Evolutionary conservation across 2,797 vertebrate genomes (phyloP).

Genomic region (Macropus fuliginosus): DNA sequence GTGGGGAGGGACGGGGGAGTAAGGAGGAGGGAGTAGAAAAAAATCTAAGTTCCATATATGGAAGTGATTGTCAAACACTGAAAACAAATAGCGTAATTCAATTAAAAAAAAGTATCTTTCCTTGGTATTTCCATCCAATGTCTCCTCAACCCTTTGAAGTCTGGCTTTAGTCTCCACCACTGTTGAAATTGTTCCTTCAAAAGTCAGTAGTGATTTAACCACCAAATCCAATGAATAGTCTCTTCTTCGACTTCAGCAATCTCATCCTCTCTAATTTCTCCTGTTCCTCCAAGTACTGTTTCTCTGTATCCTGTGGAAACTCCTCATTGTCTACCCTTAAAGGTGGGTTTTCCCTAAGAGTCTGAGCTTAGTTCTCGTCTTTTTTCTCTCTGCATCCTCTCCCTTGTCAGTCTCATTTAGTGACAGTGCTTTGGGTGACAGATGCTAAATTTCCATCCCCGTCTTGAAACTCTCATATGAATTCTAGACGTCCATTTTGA

Average conservation of each 20-base stretch:
- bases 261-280: neutral
- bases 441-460: neutral
- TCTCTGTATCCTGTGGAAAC: neutral
- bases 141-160: neutral
- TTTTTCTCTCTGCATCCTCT: neutral
- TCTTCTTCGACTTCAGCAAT: neutral
- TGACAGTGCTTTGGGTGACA: neutral
- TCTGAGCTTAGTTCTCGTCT: neutral
- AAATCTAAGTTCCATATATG: no score
- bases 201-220: neutral
- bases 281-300: neutral
- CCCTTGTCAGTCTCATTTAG: neutral
- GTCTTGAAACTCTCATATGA: neutral
- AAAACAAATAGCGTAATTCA: no score
- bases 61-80: no score
- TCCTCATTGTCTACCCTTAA: neutral
- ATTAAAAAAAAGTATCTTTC: neutral
- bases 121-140: neutral
- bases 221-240: neutral
- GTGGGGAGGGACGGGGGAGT: no score
- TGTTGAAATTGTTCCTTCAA: neutral
- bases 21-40: no score
- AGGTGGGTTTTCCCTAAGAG: neutral
- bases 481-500: neutral
- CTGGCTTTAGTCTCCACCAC: neutral